Evolutionary conservation across 2,888 invertebrate genomes (phyloP).

Genomic region (Yponomeuta plumbellus): DNA sequence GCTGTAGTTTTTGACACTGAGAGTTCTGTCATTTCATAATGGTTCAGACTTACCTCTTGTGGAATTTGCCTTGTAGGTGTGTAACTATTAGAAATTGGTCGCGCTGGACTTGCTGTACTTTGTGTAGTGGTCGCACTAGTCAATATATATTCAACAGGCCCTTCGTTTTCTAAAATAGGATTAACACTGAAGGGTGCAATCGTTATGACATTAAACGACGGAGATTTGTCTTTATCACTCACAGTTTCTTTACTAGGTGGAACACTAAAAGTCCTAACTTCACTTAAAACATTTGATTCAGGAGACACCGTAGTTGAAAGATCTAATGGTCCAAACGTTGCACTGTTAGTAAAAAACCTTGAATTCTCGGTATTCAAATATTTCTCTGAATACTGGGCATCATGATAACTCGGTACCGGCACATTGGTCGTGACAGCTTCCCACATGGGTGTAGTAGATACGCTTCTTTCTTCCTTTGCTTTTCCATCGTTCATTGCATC

Average conservation of each 20-base stretch:
- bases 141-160: not conserved
- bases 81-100: not conserved
- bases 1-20: not conserved
- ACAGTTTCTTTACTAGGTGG: not conserved
- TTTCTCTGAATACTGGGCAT: conserved; percentile 20
- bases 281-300: not conserved
- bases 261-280: not conserved
- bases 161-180: not conserved
- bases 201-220: not conserved
- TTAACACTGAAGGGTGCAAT: not conserved
- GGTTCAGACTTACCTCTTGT: not conserved
- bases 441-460: conserved; percentile 5
- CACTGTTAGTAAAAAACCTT: not conserved
- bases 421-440: conserved; percentile 18
- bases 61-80: not conserved
- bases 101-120: not conserved
- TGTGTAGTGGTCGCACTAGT: not conserved
- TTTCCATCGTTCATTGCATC: conserved; percentile 26
- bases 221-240: not conserved
- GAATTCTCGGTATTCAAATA: conserved; percentile 16
- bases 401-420: conserved; percentile 11
- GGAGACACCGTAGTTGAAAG: not conserved
- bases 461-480: conserved; percentile 10
- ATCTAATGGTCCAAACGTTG: not conserved
- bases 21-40: not conserved